A percentile compares a stretch with the other conserved stretches of the same genome.
Conservation (phyloP, 2,797 vertebrate genomes). For the Micrastur ruficollis region DNA sequence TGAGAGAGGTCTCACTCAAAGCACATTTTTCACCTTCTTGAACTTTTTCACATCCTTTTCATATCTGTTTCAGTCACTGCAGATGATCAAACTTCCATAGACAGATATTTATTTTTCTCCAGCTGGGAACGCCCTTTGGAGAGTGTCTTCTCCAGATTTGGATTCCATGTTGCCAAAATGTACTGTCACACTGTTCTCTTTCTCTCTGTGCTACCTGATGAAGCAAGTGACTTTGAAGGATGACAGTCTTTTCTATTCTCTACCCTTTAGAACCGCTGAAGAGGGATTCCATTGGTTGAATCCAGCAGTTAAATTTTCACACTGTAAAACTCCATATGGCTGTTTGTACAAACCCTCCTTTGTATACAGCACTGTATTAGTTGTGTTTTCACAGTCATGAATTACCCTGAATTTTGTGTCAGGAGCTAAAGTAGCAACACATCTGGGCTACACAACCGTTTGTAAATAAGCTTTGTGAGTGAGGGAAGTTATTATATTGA, state of each 20-base stretch:
- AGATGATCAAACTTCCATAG: neutral
- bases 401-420: neutral
- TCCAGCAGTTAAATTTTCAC: neutral
- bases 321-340: neutral
- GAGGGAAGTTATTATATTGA: neutral
- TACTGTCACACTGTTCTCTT: neutral
- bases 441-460: neutral
- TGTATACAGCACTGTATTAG: neutral
- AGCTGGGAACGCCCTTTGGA: neutral
- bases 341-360: neutral
- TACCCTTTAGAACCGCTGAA: neutral
- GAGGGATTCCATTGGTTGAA: neutral
- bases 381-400: neutral
- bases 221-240: neutral
- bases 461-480: neutral
- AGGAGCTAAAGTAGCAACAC: neutral
- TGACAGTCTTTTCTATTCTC: neutral
- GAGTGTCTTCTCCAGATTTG: neutral
- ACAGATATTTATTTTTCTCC: neutral
- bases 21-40: neutral
- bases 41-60: neutral
- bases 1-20: neutral
- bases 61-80: neutral
- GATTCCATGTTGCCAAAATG: neutral
- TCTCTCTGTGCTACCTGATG: neutral